Evolutionary conservation across 2,797 vertebrate species (phyloP).

Genomic region (Falco biarmicus): DNA sequence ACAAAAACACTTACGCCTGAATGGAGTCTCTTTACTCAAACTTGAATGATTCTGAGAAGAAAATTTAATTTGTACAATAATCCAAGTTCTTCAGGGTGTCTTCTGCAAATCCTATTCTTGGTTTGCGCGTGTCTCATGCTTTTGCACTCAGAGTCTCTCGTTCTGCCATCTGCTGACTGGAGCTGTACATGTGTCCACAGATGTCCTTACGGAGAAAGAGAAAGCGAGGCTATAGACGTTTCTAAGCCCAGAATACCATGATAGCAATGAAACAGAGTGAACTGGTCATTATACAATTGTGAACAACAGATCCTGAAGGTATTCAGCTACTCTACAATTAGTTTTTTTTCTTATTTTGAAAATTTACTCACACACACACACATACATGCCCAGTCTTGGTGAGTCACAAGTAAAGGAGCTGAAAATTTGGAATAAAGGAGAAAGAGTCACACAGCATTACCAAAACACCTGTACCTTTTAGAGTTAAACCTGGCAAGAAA

Average conservation of each 20-base stretch:
- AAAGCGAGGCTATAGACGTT: neutral
- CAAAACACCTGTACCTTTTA: neutral
- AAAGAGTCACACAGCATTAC: neutral
- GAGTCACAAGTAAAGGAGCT: neutral
- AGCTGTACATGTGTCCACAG: neutral
- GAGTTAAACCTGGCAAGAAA: neutral
- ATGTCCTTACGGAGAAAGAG: neutral
- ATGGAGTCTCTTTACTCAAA: neutral
- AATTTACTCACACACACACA: neutral
- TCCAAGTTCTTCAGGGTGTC: neutral
- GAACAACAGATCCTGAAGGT: neutral
- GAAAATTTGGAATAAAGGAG: neutral
- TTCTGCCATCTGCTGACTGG: neutral
- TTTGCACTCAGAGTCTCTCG: neutral
- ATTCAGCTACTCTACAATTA: neutral
- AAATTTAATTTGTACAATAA: neutral
- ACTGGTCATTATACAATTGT: neutral
- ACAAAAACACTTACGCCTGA: neutral
- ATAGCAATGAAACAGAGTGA: neutral
- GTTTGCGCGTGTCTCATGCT: neutral
- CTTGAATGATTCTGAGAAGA: neutral
- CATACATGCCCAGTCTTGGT: neutral
- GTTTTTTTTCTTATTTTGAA: neutral
- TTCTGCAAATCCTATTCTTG: neutral
- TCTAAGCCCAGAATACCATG: neutral